Percentiles rank a stretch among this genome's conserved stretches.
phyloP scores from a whole-genome alignment of 2,888 invertebrate species.

The Prosopocoilus inquinatus region DNA sequence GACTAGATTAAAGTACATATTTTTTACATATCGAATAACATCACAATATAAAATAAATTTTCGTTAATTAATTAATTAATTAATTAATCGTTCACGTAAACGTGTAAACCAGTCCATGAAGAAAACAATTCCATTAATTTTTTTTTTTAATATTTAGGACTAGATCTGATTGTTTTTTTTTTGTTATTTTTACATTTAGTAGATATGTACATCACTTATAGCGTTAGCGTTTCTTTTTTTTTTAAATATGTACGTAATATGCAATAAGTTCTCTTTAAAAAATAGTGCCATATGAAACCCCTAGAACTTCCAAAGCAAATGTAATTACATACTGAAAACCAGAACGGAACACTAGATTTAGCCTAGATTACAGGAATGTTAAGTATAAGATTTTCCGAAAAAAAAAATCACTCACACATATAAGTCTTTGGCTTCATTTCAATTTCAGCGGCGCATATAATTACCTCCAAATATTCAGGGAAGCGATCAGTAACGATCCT shows the following conservation, averaged over 20 bases:
- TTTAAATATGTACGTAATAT: neutral
- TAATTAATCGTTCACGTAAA: neutral
- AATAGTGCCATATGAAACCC: constrained; percentile 8
- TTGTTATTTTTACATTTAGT: neutral
- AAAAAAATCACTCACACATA: neutral
- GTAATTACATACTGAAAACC: no score
- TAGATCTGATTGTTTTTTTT: constrained; percentile 3
- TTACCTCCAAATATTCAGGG: constrained; percentile 42
- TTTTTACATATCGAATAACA: constrained; percentile 2
- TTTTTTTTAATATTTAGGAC: neutral
- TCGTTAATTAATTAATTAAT: no score
- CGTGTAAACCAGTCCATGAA: neutral
- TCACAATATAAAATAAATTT: constrained; percentile 1
- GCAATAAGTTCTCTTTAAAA: constrained; percentile 1
- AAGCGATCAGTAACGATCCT: constrained; percentile 36
- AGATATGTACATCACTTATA: constrained; percentile 14
- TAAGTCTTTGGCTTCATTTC: constrained; percentile 13
- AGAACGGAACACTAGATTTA: neutral
- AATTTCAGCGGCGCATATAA: constrained; percentile 20
- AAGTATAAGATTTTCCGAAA: neutral
- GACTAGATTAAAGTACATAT: constrained; percentile 2
- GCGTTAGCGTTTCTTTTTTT: neutral
- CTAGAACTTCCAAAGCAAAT: neutral
- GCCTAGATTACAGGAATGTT: constrained; percentile 3
- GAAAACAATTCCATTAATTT: neutral